Percentiles rank a stretch among this genome's conserved stretches.
These are phyloP conservation scores for Emydoidea blandingii DNA, from an alignment of 2,797 vertebrate species.

Conservation along the genomic window DNA sequence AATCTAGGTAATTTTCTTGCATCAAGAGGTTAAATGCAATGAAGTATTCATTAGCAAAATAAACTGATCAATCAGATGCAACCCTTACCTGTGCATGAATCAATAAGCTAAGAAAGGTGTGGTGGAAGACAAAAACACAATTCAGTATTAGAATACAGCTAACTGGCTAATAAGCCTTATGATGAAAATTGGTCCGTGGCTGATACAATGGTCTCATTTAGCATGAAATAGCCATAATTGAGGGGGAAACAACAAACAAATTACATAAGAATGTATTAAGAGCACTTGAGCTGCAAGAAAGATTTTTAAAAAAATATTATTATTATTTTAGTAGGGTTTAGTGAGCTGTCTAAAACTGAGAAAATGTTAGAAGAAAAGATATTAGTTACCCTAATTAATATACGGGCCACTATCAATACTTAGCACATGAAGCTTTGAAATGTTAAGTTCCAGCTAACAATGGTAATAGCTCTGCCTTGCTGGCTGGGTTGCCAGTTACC, in stretches of 20 bases:
- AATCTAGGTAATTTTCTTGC: slow-evolving; percentile 15
- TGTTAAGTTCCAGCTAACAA: neutral
- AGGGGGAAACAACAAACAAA: slow-evolving; percentile 51
- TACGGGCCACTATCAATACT: neutral
- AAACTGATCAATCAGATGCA: slow-evolving; percentile 44
- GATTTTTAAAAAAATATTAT: neutral
- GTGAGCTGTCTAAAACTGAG: slow-evolving; percentile 20
- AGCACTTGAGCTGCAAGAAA: slow-evolving; percentile 22
- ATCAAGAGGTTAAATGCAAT: slow-evolving; percentile 60
- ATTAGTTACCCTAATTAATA: slow-evolving; percentile 23
- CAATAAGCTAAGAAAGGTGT: neutral
- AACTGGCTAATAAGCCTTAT: slow-evolving; percentile 53
- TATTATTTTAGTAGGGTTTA: neutral
- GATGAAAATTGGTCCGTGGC: slow-evolving; percentile 53
- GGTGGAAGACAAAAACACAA: neutral
- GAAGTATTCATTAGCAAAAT: slow-evolving; percentile 27
- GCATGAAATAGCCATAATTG: slow-evolving; percentile 43
- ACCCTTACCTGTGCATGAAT: slow-evolving; percentile 24
- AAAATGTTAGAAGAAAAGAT: slow-evolving; percentile 40
- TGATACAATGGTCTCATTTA: slow-evolving; percentile 40
- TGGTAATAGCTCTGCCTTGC: neutral
- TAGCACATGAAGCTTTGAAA: neutral
- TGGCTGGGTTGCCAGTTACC: neutral
- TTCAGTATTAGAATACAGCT: neutral
- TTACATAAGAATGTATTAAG: slow-evolving; percentile 14